Evolutionary conservation across 2,797 vertebrate species (phyloP).

Genomic region (Borostomias antarcticus): DNA sequence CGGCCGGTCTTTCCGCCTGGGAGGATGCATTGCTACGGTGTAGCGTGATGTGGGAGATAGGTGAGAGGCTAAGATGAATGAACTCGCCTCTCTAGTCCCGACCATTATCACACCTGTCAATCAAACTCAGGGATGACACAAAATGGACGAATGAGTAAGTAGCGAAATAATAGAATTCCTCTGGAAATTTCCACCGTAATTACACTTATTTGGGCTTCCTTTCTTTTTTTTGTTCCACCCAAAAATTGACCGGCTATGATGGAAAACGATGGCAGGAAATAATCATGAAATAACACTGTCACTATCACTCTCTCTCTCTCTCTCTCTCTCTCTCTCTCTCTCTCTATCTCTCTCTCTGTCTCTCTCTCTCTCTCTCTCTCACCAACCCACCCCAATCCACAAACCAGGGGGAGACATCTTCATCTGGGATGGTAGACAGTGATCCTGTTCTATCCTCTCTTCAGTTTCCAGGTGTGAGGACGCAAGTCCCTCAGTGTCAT

Average conservation of each 20-base stretch:
- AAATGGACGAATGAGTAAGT: conserved; percentile 35
- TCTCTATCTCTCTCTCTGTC: conserved; percentile 38
- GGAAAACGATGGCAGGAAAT: conserved; percentile 49
- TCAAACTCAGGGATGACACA: conserved; percentile 31
- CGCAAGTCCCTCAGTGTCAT: conserved; percentile 26
- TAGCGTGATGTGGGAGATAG: conserved; percentile 15
- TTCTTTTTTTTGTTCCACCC: conserved; percentile 21
- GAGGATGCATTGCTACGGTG: conserved; percentile 7
- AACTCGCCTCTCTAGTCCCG: conserved; percentile 9
- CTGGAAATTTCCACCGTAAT: conserved; percentile 39
- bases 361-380: conserved; percentile 46
- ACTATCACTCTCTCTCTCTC: conserved; percentile 34
- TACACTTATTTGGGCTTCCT: conserved; percentile 24
- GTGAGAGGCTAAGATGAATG: conserved; percentile 35
- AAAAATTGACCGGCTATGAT: conserved; percentile 30
- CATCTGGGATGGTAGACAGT: no score
- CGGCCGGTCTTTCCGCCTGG: neutral
- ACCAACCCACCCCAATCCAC: no score
- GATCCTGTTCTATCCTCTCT: neutral
- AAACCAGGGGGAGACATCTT: conserved; percentile 37
- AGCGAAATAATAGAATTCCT: conserved; percentile 36
- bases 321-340: conserved; percentile 48
- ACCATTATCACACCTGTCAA: conserved; percentile 36
- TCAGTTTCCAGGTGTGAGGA: conserved; percentile 49
- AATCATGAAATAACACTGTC: conserved; percentile 25